Evolutionary conservation across 2,113 vertebrate species (phyloP).

Genomic region (Sitta europaea): DNA sequence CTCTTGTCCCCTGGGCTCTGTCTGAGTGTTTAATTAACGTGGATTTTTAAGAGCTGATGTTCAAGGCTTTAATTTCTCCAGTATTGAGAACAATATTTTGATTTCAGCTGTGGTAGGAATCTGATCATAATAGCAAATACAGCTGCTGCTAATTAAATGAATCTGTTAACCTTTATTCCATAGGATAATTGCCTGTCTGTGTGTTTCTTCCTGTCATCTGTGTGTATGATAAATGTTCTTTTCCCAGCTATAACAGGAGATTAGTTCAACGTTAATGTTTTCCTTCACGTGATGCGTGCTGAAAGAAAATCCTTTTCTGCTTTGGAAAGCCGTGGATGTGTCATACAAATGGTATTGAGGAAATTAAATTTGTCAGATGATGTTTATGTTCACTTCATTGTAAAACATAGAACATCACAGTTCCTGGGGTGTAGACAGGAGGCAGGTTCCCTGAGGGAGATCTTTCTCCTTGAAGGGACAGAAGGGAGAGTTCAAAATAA

Average conservation of each 20-base stretch:
- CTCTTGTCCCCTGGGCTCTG: background rate
- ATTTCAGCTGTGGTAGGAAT: background rate
- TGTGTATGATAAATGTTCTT: background rate
- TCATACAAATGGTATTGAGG: background rate
- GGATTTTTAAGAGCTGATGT: background rate
- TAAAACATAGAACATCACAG: background rate
- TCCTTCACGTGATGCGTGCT: background rate
- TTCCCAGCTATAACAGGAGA: background rate
- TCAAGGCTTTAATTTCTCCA: background rate
- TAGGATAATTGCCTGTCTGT: background rate
- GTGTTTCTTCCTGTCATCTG: background rate
- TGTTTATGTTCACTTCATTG: background rate
- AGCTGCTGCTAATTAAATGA: constrained; percentile 1
- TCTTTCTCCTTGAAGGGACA: background rate
- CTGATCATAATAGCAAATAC: background rate
- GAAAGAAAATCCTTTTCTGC: background rate
- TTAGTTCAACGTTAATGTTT: background rate
- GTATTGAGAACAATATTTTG: background rate
- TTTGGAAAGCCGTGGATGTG: background rate
- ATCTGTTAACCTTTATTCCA: background rate
- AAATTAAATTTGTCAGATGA: background rate
- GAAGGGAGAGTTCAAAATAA: background rate
- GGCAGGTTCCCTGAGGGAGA: background rate
- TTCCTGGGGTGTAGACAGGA: background rate
- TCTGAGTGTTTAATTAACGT: background rate